Percentiles rank a stretch among this genome's conserved stretches.
Conservation (phyloP, 2,888 invertebrate species). For the Amblyteles armatorius region DNA sequence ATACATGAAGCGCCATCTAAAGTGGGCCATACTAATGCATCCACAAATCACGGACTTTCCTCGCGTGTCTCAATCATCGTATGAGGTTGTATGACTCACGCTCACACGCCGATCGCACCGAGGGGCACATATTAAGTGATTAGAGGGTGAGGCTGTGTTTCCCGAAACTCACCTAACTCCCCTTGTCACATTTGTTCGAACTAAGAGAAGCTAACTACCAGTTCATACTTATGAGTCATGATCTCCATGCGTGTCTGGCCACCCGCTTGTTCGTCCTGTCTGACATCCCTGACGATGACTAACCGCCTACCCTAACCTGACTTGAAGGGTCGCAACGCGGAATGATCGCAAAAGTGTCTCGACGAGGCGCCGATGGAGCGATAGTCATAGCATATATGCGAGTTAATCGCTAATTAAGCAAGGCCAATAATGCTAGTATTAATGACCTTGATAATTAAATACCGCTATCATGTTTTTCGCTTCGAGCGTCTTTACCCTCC, state of each 20-base stretch:
- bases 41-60: slow-evolving; percentile 22
- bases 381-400: too few relatives aligned
- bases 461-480: too few relatives aligned
- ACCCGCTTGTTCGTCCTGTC: slow-evolving; percentile 47
- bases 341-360: too few relatives aligned
- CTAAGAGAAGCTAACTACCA: slow-evolving; percentile 53
- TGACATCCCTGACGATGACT: slow-evolving; percentile 40
- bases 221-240: slow-evolving; percentile 51
- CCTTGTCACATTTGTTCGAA: slow-evolving; percentile 48
- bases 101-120: slow-evolving; percentile 59
- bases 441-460: too few relatives aligned
- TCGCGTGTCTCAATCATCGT: slow-evolving; percentile 69
- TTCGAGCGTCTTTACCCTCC: too few relatives aligned
- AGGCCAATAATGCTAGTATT: too few relatives aligned
- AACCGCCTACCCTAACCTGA: slow-evolving; percentile 30
- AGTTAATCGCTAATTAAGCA: too few relatives aligned
- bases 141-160: slow-evolving; percentile 63
- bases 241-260: slow-evolving; percentile 55
- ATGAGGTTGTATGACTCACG: slow-evolving; percentile 69
- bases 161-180: slow-evolving; percentile 55
- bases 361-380: too few relatives aligned
- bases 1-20: slow-evolving; percentile 3
- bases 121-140: slow-evolving; percentile 66
- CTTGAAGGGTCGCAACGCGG: too few relatives aligned
- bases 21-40: not conserved